A percentile compares a stretch with the other conserved stretches of the same genome.
phyloP scores from a whole-genome alignment of 2,888 invertebrate species.

The Erannis defoliaria region DNA sequence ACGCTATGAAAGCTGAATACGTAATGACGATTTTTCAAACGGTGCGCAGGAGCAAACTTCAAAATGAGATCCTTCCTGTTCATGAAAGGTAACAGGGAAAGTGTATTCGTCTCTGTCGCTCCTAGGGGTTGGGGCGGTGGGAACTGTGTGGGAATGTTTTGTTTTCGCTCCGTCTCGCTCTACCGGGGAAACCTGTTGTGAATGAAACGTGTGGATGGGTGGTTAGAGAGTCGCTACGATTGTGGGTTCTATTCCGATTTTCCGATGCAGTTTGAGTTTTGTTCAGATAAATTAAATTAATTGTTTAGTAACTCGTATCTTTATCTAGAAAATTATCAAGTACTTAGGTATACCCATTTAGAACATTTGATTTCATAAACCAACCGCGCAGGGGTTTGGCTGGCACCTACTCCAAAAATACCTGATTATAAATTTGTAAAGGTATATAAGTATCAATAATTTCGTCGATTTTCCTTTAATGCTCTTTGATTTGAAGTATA shows the following conservation, averaged over 20 bases:
- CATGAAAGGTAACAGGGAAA: conserved; percentile 50
- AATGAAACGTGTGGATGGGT: conserved; percentile 62
- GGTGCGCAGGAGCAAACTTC: conserved; percentile 68
- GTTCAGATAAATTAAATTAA: no score
- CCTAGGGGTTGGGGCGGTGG: conserved; percentile 61
- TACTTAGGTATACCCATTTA: no score
- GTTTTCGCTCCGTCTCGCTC: conserved; percentile 82
- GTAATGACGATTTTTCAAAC: conserved; percentile 53
- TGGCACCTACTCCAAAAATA: no score
- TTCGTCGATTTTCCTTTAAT: no score
- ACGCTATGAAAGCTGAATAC: conserved; percentile 53
- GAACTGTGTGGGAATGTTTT: conserved; percentile 85
- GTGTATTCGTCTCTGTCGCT: conserved; percentile 60
- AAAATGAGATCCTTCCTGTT: conserved; percentile 75
- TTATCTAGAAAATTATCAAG: no score
- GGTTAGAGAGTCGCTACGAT: conserved; percentile 47
- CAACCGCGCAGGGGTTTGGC: no score
- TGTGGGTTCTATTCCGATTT: conserved; percentile 63
- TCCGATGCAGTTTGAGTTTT: no score
- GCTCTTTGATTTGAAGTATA: no score
- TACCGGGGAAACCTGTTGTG: conserved; percentile 72
- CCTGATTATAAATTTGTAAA: no score
- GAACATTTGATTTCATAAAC: no score
- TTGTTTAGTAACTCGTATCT: no score
- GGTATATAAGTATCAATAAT: no score